These are phyloP conservation scores for Amorpha juglandis DNA, from an alignment of 2,888 invertebrate species.

Conservation along the genomic window DNA sequence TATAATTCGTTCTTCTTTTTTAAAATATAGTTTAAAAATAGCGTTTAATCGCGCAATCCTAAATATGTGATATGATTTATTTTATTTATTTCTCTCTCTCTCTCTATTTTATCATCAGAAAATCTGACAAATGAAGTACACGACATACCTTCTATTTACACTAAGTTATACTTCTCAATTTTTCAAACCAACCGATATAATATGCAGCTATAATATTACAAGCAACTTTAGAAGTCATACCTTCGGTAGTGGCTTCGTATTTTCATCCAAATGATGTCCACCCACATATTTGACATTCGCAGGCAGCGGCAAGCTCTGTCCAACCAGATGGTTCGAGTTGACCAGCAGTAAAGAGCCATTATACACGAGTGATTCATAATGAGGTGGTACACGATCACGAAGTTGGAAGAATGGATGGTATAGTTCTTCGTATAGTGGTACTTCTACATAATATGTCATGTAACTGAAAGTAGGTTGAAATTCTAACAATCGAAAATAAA, in stretches of 20 bases:
- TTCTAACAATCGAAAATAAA: not conserved
- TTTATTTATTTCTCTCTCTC: too few relatives aligned
- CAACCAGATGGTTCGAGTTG: conserved; percentile 59
- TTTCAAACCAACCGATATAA: too few relatives aligned
- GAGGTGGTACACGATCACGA: conserved; percentile 48
- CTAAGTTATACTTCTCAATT: too few relatives aligned
- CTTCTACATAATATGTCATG: conserved; percentile 50
- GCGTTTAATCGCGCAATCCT: too few relatives aligned
- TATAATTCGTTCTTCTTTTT: too few relatives aligned
- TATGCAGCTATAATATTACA: too few relatives aligned
- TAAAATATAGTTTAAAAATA: too few relatives aligned
- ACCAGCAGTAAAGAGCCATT: conserved; percentile 56
- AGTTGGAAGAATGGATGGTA: conserved; percentile 47
- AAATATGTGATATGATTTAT: too few relatives aligned
- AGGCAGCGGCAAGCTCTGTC: conserved; percentile 54
- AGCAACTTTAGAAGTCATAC: conserved; percentile 35
- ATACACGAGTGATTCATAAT: conserved; percentile 51
- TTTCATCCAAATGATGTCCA: conserved; percentile 56
- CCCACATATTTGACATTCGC: conserved; percentile 56
- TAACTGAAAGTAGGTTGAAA: conserved; percentile 43
- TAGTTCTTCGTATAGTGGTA: conserved; percentile 50
- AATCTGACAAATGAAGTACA: too few relatives aligned
- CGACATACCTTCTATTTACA: too few relatives aligned
- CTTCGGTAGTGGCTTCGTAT: conserved; percentile 45
- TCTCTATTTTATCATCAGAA: too few relatives aligned